A percentile compares a stretch with the other conserved stretches of the same genome.
Conservation (phyloP, 2,797 vertebrate species). For the Limnodromus scolopaceus region DNA sequence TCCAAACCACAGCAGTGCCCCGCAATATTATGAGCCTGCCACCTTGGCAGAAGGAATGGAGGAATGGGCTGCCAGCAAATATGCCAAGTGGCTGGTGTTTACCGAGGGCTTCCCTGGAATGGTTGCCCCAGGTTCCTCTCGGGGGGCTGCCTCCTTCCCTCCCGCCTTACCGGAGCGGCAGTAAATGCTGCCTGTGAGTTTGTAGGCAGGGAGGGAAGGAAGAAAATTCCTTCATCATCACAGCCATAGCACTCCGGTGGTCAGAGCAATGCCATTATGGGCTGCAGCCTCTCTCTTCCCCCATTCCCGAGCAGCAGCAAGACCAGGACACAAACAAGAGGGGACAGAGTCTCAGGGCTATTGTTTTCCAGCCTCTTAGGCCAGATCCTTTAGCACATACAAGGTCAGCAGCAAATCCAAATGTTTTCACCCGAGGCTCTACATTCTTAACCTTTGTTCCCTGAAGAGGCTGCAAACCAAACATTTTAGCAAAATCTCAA, state of each 20-base stretch:
- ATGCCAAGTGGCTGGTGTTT: neutral
- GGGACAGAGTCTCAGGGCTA: neutral
- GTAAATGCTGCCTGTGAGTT: neutral
- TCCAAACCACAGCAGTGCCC: neutral
- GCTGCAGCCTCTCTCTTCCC: neutral
- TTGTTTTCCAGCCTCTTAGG: neutral
- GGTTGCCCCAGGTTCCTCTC: neutral
- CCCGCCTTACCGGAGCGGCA: neutral
- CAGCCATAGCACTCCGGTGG: neutral
- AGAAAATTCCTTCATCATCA: neutral
- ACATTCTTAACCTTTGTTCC: slow-evolving; percentile 20
- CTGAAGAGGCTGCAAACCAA: neutral
- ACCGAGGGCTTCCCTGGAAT: neutral
- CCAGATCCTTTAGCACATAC: neutral
- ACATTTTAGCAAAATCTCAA: neutral
- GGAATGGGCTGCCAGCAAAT: neutral
- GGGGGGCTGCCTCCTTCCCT: accelerated
- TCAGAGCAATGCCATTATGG: neutral
- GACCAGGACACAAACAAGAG: neutral
- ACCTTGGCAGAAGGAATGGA: neutral
- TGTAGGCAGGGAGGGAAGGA: neutral
- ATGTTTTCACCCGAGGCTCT: neutral
- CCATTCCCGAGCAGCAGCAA: neutral
- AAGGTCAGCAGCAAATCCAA: neutral
- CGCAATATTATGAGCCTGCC: neutral